phyloP scores from a whole-genome alignment of 30 jellyfish, hydroid and myxozoan species.

The Euphysa ruthae region DNA sequence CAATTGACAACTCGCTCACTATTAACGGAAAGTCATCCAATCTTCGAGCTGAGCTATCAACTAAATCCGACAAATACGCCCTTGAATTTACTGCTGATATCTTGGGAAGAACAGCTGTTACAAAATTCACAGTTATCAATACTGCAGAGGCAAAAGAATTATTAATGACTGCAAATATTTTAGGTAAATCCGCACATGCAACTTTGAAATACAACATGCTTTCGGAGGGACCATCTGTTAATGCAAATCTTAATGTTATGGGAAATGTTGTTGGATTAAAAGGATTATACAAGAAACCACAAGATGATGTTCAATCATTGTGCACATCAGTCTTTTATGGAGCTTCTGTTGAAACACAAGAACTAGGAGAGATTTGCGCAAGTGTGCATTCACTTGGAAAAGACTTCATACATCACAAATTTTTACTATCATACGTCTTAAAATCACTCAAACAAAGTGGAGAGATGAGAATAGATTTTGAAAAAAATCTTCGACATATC shows the following conservation, averaged over 20 bases:
- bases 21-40: slow-evolving; percentile 6
- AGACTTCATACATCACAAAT: background rate
- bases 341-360: background rate
- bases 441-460: slow-evolving; percentile 43
- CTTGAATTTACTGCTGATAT: slow-evolving; percentile 11
- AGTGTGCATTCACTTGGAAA: background rate
- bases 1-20: background rate
- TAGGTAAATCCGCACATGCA: slow-evolving; percentile 12
- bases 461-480: slow-evolving; percentile 32
- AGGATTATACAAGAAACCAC: slow-evolving; percentile 9
- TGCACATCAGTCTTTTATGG: slow-evolving; percentile 28
- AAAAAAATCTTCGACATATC: slow-evolving; percentile 20
- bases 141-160: background rate
- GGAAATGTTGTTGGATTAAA: slow-evolving; percentile 30
- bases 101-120: slow-evolving; percentile 6
- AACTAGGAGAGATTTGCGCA: background rate
- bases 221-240: background rate
- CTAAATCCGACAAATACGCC: background rate
- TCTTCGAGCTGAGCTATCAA: background rate
- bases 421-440: background rate
- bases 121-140: slow-evolving; percentile 4
- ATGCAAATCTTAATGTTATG: background rate
- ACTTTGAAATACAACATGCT: background rate
- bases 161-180: slow-evolving; percentile 6
- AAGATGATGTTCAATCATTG: slow-evolving; percentile 21